Base-by-base conservation (phyloP, 2,888 invertebrate genomes). In the Mactromeris polynyma region DNA sequence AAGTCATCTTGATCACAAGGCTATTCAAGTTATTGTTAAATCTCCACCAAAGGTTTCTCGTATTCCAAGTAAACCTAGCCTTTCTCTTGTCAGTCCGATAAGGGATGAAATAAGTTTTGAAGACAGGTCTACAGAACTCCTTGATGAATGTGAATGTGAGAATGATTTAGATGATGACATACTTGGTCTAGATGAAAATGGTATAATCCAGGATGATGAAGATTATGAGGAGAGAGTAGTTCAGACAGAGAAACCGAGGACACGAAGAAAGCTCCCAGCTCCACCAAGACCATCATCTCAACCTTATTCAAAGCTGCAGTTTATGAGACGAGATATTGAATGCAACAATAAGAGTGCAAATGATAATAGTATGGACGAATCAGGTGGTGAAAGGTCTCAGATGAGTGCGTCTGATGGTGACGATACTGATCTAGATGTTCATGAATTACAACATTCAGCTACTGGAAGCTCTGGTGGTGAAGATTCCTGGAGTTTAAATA, bases 401-500 rank as follows among this genome's bases (percentile, higher is more conserved):
- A 83, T 69, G 33, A 80, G 87, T 46, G 42, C 77, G 14, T 86
- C 81, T 3, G 81, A 81, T 69, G 86, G 78, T 73, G 81, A 86
- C 31, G 81, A 86, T 81, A 81, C 81, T 81, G 86, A 87, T 36
- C 31, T 69, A 51, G 73, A 81, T 81, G 80, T 79, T 51, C 80
- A 64, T 54, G 92, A 92, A 40, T 81, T 89, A 36, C 90, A 82
- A 26, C 88, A 84, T 73, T 89, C 91, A n/a, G 85, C 86, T 82
- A 86, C 86, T 31, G 91, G 89, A 21, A 92, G 92, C 38, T 92
- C 91, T 17, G 91, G 89, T 33, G 93, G 90, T 14, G 91, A 89
- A 33, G 91, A 91, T 69, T 90, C 92, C 2, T 92, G 92, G 92
- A 92, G 92, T 78, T 83, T 92, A 26, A 85, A 87, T 54, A 92